Conservation (phyloP, 1,140 invertebrate species). For the Drosophila biarmipes region DNA sequence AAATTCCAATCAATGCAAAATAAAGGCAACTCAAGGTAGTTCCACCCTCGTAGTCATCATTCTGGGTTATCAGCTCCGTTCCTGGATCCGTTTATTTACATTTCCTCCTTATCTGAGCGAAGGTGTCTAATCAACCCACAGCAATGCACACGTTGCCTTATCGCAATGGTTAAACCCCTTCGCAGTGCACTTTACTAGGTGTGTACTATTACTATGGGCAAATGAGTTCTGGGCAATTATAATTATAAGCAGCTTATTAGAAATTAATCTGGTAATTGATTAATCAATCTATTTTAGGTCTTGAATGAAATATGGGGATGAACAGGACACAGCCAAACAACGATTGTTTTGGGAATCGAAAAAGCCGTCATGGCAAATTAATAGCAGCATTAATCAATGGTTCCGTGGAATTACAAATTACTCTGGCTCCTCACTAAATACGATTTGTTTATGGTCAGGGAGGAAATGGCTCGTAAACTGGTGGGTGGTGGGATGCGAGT, state of each 20-base stretch:
- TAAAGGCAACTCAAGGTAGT: not conserved
- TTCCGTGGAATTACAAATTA: constrained; percentile 24
- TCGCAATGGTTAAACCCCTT: constrained; percentile 1
- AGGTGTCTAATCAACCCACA: constrained; percentile 5
- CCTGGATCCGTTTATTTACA: not conserved
- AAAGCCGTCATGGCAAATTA: not conserved
- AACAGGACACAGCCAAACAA: not conserved
- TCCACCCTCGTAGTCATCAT: not conserved
- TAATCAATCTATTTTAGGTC: too few relatives aligned
- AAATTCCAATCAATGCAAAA: not conserved
- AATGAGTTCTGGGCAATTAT: not conserved
- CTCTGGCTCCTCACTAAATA: not conserved
- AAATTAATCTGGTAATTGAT: too few relatives aligned
- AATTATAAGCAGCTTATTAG: not conserved
- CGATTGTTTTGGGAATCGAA: not conserved
- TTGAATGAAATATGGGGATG: not conserved
- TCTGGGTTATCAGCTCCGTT: not conserved
- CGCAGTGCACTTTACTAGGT: constrained; percentile 3
- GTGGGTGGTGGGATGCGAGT: not conserved
- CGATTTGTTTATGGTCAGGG: constrained; percentile 20
- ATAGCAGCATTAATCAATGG: constrained; percentile 22
- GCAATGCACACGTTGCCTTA: constrained; percentile 8
- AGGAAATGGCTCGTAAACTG: constrained; percentile 25
- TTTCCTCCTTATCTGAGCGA: not conserved
- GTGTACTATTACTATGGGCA: not conserved